Evolutionary conservation across 2,113 vertebrate species (phyloP).

Genomic region (Sinocyclocheilus maitianheensis): DNA sequence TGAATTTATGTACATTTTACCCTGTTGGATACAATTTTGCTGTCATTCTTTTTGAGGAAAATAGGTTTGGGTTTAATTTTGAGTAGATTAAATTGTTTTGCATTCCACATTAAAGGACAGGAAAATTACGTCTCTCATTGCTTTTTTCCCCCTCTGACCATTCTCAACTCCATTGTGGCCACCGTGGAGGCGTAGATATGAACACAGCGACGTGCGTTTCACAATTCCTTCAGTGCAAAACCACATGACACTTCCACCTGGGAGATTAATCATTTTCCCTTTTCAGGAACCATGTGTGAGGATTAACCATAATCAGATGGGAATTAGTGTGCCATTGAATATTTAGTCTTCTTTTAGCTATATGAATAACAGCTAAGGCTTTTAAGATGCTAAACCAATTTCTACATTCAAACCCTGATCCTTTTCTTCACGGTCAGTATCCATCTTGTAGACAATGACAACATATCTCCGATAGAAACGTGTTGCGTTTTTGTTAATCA

Average conservation of each 20-base stretch:
- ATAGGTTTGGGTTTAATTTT: conserved; percentile 63
- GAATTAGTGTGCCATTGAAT: background rate
- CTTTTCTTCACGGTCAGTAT: background rate
- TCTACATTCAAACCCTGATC: background rate
- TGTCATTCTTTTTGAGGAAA: conserved; percentile 64
- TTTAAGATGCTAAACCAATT: background rate
- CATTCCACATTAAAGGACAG: conserved; percentile 80
- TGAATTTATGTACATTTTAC: conserved; percentile 72
- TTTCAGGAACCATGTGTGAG: conserved; percentile 2
- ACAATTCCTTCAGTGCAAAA: background rate
- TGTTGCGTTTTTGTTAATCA: background rate
- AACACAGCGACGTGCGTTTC: background rate
- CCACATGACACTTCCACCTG: background rate
- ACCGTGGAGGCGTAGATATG: background rate
- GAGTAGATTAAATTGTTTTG: conserved; percentile 76
- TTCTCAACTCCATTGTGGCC: background rate
- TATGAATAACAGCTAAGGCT: conserved; percentile 1
- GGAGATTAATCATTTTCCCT: conserved; percentile 1
- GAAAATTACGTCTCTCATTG: conserved; percentile 32
- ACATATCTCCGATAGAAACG: background rate
- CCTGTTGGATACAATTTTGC: conserved; percentile 59
- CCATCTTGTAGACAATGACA: background rate
- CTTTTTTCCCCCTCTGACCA: background rate
- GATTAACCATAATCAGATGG: conserved; percentile 16
- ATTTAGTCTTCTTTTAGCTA: background rate